These are phyloP conservation scores for Actinernus sp. DNA, from an alignment of 92 coral and sea anemone species.

Conservation along the genomic window DNA sequence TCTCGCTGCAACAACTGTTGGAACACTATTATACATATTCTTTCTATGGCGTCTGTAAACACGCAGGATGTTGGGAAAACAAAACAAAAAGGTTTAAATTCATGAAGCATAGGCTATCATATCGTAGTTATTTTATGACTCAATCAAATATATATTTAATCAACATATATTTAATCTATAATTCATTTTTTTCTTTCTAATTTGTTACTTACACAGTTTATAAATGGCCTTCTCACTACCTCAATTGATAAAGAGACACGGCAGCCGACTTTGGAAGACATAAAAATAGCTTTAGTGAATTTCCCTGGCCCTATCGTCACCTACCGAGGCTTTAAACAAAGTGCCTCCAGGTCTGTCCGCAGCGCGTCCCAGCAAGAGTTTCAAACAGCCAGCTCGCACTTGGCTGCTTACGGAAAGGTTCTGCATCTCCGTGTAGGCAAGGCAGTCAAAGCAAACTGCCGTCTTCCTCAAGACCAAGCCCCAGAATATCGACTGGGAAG, in stretches of 20 bases:
- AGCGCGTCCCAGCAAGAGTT: conserved; percentile 26
- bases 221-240: conserved; percentile 11
- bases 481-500: conserved; percentile 17
- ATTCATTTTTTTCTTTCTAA: too few relatives aligned
- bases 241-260: conserved; percentile 29
- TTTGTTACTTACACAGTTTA: conserved; percentile 24
- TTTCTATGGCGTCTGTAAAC: too few relatives aligned
- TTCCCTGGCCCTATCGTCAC: conserved; percentile 49
- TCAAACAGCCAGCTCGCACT: not conserved
- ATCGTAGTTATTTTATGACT: too few relatives aligned
- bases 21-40: too few relatives aligned
- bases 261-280: conserved; percentile 34
- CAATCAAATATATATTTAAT: too few relatives aligned
- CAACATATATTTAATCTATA: too few relatives aligned
- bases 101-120: too few relatives aligned
- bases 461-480: conserved; percentile 14
- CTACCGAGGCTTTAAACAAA: conserved; percentile 25
- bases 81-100: too few relatives aligned
- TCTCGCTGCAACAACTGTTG: too few relatives aligned
- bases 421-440: conserved; percentile 11
- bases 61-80: too few relatives aligned
- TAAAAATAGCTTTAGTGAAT: conserved; percentile 11
- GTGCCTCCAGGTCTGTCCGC: conserved; percentile 1
- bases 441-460: conserved; percentile 30
- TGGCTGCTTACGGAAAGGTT: conserved; percentile 9